phyloP scores from a whole-genome alignment of 2,113 vertebrate genomes.

The Abramis brama region DNA sequence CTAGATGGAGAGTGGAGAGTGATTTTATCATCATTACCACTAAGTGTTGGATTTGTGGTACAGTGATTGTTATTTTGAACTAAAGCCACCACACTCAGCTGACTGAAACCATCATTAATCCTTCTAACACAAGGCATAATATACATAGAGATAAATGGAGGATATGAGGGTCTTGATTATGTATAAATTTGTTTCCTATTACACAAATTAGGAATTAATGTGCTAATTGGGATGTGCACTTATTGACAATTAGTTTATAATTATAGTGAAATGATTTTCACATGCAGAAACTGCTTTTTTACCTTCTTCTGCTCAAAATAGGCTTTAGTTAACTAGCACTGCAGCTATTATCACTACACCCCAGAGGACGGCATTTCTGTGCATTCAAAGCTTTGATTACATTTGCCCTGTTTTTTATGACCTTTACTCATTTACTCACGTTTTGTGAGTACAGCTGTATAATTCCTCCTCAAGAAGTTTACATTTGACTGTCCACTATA shows the following conservation, averaged over 20 bases:
- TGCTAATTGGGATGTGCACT: not conserved
- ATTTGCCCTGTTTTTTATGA: not conserved
- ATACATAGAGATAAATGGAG: not conserved
- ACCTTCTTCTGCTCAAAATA: not conserved
- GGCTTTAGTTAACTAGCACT: not conserved
- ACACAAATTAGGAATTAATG: not conserved
- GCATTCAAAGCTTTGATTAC: not conserved
- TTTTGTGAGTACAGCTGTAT: not conserved
- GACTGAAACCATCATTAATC: slow-evolving; percentile 1
- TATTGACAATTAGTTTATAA: not conserved
- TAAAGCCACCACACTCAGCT: slow-evolving; percentile 27
- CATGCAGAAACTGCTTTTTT: not conserved
- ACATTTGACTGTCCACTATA: not conserved
- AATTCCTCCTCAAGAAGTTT: slow-evolving; percentile 1
- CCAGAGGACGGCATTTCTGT: not conserved
- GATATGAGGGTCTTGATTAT: not conserved
- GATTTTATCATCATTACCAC: slow-evolving; percentile 39
- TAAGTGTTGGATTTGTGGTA: slow-evolving; percentile 33
- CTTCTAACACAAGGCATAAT: not conserved
- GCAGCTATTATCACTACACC: not conserved
- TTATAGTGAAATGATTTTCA: not conserved
- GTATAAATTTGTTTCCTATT: not conserved
- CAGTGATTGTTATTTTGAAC: slow-evolving; percentile 42
- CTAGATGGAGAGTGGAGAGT: slow-evolving; percentile 8
- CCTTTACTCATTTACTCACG: not conserved